Conservation (phyloP, 2,888 invertebrate species). For the Gymnocheta viridis region DNA sequence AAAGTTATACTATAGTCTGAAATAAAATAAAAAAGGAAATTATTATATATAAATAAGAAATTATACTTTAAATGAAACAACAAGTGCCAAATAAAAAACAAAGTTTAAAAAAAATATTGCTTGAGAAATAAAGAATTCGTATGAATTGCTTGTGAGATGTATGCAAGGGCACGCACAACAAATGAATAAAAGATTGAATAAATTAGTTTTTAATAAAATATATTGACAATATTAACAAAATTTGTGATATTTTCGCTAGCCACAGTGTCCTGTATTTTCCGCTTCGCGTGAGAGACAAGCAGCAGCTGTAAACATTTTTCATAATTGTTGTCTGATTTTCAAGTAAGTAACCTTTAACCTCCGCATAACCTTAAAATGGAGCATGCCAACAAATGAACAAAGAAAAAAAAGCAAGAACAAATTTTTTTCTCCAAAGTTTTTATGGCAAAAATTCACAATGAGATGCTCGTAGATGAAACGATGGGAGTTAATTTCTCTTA, state of each 20-base stretch:
- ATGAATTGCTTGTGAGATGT: neutral
- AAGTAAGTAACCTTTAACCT: conserved; percentile 65
- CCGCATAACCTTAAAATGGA: conserved; percentile 48
- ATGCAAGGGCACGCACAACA: neutral
- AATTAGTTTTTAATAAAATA: neutral
- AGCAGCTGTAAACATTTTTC: neutral
- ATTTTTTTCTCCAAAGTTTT: neutral
- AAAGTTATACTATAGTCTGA: neutral
- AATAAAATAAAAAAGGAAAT: neutral
- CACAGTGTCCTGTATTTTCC: neutral
- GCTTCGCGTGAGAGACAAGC: neutral
- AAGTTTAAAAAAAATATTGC: neutral
- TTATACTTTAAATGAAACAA: neutral
- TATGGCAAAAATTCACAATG: neutral
- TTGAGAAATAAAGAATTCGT: neutral
- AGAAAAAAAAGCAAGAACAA: neutral
- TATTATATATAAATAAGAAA: neutral
- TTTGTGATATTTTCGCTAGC: conserved; percentile 28
- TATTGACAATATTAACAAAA: conserved; percentile 6
- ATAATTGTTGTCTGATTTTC: neutral
- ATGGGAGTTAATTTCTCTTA: neutral
- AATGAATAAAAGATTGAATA: neutral
- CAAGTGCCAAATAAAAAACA: conserved; percentile 48
- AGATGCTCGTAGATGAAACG: neutral
- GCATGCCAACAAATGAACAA: neutral